Evolutionary conservation across 2,888 invertebrate species (phyloP), one percentile per base, ranked within the genome.

Genomic region (Drosophila pseudotalamancana): DNA sequence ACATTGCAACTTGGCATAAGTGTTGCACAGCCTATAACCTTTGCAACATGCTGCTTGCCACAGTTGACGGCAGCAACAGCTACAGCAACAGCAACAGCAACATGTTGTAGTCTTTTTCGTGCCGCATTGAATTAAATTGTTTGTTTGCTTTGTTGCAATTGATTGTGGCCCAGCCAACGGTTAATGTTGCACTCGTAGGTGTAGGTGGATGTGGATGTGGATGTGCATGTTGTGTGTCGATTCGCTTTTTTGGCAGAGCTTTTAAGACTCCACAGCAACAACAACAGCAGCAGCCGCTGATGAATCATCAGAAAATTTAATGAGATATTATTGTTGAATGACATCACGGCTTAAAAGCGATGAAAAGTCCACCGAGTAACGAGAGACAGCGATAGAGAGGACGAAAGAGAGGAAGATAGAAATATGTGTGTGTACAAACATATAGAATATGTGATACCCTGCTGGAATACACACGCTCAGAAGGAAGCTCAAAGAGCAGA

Each of bases 61-160:
- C 45, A 27, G 27, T 3, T 27, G 27, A 27, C 46, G 16, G 31
- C 49, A 43, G 54, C 72, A 23, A n/a, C n/a, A 53, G 55, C 57
- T 45, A 56, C 62, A 64, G 50, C 72, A 72, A 76, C 70, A 62
- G 59, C 56, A 32, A 65, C 65, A 59, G 64, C 76, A 80, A 77
- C 72, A 81, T 72, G 82, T 75, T 87, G 68, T 70, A 70, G 71
- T 72, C 65, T 66, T 73, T 73, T 79, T 75, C 77, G 78, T 75
- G 81, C 84, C 83, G 78, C 88, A 89, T 90, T 89, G 89, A 89
- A 89, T 89, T 90, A 89, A 89, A 89, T 90, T 90, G 90, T 89
- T 89, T 90, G 87, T 89, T 89, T 89, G 88, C 77, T 89, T 89
- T 82, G 79, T 71, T 88, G 88, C 84, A 84, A 87, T 79, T 87